phyloP scores from a whole-genome alignment of 2,113 vertebrate species.

The Australoheros scitulus region DNA sequence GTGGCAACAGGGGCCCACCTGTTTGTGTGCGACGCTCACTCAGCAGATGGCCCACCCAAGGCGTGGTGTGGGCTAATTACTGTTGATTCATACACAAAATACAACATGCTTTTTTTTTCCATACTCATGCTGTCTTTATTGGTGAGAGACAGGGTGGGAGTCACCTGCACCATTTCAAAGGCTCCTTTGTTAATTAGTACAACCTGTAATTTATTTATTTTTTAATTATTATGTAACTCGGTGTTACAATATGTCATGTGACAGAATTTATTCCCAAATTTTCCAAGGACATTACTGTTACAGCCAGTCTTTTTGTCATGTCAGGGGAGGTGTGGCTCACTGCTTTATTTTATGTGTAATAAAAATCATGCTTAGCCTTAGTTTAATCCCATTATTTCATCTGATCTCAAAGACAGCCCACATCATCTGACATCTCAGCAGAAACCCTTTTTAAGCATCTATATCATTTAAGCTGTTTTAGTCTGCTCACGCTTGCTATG shows the following conservation, averaged over 20 bases:
- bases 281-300: background rate
- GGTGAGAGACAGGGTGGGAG: slow-evolving; percentile 5
- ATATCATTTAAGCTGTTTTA: background rate
- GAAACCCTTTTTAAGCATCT: background rate
- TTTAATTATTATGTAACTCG: background rate
- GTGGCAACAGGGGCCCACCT: slow-evolving; percentile 60
- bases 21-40: slow-evolving; percentile 57
- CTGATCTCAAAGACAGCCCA: background rate
- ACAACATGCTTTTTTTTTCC: slow-evolving; percentile 33
- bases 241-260: background rate
- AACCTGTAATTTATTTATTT: background rate
- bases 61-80: slow-evolving; percentile 58
- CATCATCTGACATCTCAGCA: background rate
- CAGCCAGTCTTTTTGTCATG: background rate
- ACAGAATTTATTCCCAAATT: background rate
- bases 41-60: slow-evolving; percentile 68
- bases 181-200: slow-evolving; percentile 1
- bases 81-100: slow-evolving; percentile 66
- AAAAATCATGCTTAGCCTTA: background rate
- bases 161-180: slow-evolving; percentile 1
- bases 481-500: background rate
- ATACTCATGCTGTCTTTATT: slow-evolving; percentile 40
- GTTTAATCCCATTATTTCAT: background rate
- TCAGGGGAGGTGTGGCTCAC: background rate
- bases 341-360: background rate